phyloP scores from a whole-genome alignment of 1,140 invertebrate species.

The Idris sp. region DNA sequence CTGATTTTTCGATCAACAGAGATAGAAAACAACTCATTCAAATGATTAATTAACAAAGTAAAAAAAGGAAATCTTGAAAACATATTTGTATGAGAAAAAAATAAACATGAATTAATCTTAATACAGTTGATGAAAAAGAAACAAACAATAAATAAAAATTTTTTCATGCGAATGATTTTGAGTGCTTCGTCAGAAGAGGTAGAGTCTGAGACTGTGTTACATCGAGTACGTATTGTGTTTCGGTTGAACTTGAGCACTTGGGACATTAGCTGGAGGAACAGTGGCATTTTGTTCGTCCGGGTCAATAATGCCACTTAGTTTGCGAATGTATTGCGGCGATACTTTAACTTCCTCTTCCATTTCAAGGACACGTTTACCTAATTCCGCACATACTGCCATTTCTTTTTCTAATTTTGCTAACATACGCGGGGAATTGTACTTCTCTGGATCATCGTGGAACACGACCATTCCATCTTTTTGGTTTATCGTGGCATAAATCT shows the following conservation, averaged over 20 bases:
- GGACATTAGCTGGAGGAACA: conserved; percentile 78
- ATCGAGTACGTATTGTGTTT: conserved; percentile 76
- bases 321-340: conserved; percentile 91
- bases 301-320: conserved; percentile 81
- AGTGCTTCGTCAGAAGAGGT: conserved; percentile 1
- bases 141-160: no score
- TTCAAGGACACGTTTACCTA: conserved; percentile 90
- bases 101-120: no score
- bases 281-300: conserved; percentile 81
- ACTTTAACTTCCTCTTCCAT: conserved; percentile 97
- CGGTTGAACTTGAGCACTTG: conserved; percentile 72
- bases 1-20: no score
- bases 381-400: conserved; percentile 90
- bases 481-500: conserved; percentile 98
- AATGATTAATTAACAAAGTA: no score
- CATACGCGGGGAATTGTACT: conserved; percentile 93
- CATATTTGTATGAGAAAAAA: no score
- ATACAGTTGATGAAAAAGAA: no score
- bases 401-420: conserved; percentile 91
- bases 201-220: conserved; percentile 71
- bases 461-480: conserved; percentile 99
- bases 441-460: conserved; percentile 97
- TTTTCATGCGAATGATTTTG: no score
- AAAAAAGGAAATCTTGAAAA: no score
- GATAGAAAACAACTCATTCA: no score